These are phyloP conservation scores for Drosophila leontia DNA, from an alignment of 1,140 invertebrate species.

Conservation along the genomic window DNA sequence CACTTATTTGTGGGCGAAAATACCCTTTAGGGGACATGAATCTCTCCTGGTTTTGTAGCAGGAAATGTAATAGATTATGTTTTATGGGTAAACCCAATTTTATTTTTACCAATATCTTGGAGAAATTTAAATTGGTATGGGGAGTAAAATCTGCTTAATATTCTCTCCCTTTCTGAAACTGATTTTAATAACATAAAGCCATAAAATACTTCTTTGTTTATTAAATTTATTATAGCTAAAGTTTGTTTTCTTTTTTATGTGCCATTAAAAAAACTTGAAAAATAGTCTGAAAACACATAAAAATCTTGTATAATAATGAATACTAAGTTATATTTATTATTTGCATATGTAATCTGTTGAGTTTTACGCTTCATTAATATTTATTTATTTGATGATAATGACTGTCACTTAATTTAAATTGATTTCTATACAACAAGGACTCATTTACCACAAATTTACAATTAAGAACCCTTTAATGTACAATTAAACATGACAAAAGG, in stretches of 20 bases:
- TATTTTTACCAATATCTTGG: neutral
- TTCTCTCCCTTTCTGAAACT: too few species aligned
- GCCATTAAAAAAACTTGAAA: neutral
- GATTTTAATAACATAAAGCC: neutral
- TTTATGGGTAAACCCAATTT: neutral
- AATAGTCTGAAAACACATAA: neutral
- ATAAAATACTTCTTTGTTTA: neutral
- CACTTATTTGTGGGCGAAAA: slow-evolving; percentile 31
- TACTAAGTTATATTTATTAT: neutral
- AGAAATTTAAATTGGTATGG: neutral
- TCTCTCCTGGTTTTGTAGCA: slow-evolving; percentile 6
- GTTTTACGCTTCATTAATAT: neutral
- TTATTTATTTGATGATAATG: neutral
- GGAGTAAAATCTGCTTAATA: neutral
- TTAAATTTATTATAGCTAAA: neutral
- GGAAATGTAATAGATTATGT: slow-evolving; percentile 6
- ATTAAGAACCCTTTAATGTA: neutral
- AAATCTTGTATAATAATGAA: neutral
- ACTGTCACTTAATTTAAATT: neutral
- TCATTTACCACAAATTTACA: neutral
- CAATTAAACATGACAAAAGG: neutral
- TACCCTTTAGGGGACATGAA: slow-evolving; percentile 4
- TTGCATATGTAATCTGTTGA: neutral
- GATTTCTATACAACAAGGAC: neutral
- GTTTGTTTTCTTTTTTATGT: neutral